phyloP scores from a whole-genome alignment of 1,140 invertebrate species.

The Nasonia vitripennis region DNA sequence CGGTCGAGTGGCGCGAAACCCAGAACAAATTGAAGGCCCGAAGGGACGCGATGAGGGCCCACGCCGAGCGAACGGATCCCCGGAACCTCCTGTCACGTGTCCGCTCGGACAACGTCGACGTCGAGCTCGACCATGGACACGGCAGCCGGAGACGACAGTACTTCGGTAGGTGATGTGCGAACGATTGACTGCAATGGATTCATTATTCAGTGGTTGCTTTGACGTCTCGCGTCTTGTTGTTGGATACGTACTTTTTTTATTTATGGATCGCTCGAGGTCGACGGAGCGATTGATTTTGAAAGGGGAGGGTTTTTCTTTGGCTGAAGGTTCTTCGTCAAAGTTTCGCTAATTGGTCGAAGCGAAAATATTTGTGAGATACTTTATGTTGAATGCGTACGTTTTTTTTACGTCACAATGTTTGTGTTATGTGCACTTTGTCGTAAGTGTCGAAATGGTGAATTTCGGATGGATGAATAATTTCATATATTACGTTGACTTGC shows the following conservation, averaged over 20 bases:
- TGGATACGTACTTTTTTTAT: too few relatives aligned
- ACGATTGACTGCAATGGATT: neutral
- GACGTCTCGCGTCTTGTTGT: too few relatives aligned
- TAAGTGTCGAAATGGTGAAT: constrained; percentile 20
- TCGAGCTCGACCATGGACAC: constrained; percentile 63
- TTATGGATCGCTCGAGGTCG: neutral
- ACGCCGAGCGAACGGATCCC: constrained; percentile 71
- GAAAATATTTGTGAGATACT: neutral
- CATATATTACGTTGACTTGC: constrained; percentile 39
- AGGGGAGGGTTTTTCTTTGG: neutral
- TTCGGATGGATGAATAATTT: constrained; percentile 7
- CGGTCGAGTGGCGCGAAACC: constrained; percentile 78
- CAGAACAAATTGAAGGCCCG: constrained; percentile 75
- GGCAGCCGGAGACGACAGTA: constrained; percentile 54
- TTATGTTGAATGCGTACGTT: neutral
- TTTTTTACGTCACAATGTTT: neutral
- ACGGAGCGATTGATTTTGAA: neutral
- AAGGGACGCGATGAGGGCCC: constrained; percentile 71
- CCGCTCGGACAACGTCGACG: constrained; percentile 62
- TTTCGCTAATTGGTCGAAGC: too few relatives aligned
- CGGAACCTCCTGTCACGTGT: constrained; percentile 64
- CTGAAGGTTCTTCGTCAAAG: too few relatives aligned
- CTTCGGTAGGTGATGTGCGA: constrained; percentile 61
- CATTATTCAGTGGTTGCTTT: neutral
- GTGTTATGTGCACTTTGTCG: constrained; percentile 9